Conservation (phyloP, 2,797 vertebrate genomes). For the Poeciliopsis paucimaculata region DNA sequence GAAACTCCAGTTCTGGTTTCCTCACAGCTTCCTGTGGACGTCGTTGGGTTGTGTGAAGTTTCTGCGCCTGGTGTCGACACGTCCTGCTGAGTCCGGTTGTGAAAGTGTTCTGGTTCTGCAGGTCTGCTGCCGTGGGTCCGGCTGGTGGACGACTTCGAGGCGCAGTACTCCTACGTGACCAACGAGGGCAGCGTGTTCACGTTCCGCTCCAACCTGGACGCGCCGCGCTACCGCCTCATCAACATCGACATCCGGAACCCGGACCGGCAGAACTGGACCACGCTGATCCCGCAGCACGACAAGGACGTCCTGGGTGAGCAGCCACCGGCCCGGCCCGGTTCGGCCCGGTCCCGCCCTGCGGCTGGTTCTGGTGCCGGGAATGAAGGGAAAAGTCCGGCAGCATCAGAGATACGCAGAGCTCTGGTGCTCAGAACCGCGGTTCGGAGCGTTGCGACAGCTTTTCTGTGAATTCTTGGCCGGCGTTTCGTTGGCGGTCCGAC, state of each 20-base stretch:
- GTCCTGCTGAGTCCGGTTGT: too few relatives aligned
- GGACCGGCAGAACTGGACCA: slow-evolving; percentile 67
- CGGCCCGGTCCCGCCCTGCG: not conserved
- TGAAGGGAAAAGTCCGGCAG: slow-evolving; percentile 20
- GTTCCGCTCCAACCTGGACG: slow-evolving; percentile 78
- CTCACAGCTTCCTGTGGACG: too few relatives aligned
- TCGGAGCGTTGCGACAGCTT: slow-evolving; percentile 33
- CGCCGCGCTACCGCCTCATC: slow-evolving; percentile 78
- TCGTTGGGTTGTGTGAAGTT: too few relatives aligned
- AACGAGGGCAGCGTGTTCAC: slow-evolving; percentile 80
- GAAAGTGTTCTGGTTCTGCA: slow-evolving; percentile 32
- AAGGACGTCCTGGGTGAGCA: slow-evolving; percentile 82
- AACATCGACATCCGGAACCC: slow-evolving; percentile 79
- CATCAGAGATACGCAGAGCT: not conserved
- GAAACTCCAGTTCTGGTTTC: too few relatives aligned
- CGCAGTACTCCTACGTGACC: slow-evolving; percentile 81
- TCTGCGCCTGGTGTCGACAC: too few relatives aligned
- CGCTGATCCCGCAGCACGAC: slow-evolving; percentile 78
- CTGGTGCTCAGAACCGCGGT: slow-evolving; percentile 1
- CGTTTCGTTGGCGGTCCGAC: not conserved
- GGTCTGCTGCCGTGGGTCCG: slow-evolving; percentile 83
- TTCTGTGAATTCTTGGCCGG: slow-evolving; percentile 7
- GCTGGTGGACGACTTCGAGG: slow-evolving; percentile 81
- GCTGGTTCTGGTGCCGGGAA: not conserved
- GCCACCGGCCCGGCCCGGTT: not conserved